phyloP scores from a whole-genome alignment of 2,797 vertebrate genomes.

The Erethizon dorsatum region DNA sequence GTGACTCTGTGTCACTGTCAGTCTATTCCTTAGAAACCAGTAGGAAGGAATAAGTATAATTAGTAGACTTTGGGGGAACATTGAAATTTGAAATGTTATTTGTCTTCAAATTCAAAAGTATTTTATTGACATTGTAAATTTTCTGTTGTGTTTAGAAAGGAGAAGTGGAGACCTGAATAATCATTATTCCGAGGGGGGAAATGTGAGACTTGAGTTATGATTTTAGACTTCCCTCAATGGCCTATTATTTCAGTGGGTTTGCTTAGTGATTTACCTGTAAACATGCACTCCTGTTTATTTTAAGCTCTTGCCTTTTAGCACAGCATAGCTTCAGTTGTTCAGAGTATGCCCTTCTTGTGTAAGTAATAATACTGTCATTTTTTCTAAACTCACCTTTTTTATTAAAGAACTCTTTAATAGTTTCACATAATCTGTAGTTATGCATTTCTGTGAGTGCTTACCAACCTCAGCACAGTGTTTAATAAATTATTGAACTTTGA shows the following conservation, averaged over 20 bases:
- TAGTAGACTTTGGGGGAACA: neutral
- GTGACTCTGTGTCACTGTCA: neutral
- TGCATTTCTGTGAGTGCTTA: slow-evolving; percentile 75
- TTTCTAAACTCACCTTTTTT: slow-evolving; percentile 67
- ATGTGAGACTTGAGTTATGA: neutral
- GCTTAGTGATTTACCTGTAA: slow-evolving; percentile 45
- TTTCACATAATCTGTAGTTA: slow-evolving; percentile 70
- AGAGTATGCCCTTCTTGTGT: neutral
- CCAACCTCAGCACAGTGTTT: slow-evolving; percentile 80
- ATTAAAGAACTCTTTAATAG: slow-evolving; percentile 76
- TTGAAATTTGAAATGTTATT: slow-evolving; percentile 9
- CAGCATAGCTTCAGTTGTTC: neutral
- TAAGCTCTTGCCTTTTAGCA: slow-evolving; percentile 22
- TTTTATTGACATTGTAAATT: slow-evolving; percentile 19
- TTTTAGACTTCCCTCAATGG: neutral
- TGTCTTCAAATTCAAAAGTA: neutral
- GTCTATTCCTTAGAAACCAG: neutral
- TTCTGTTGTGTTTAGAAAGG: neutral
- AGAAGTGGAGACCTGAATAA: neutral
- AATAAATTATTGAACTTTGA: slow-evolving; percentile 90
- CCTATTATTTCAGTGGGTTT: neutral
- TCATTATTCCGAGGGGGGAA: neutral
- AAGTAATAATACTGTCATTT: slow-evolving; percentile 71
- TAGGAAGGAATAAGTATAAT: neutral
- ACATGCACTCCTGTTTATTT: slow-evolving; percentile 22